These are phyloP conservation scores for Hedychridium roseum DNA, from an alignment of 2,888 invertebrate species.

Conservation along the genomic window DNA sequence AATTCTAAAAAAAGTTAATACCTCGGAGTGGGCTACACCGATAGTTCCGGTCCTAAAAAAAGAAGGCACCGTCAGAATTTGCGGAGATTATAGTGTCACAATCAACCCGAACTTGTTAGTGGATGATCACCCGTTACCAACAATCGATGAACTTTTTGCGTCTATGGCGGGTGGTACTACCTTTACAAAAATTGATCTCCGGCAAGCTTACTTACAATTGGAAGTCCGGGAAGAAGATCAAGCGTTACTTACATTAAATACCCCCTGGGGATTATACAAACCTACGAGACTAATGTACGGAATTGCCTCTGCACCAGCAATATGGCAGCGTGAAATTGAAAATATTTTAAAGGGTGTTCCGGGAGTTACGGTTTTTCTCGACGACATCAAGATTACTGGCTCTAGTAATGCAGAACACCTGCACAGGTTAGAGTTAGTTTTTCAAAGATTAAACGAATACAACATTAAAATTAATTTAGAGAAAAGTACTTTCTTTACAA, in stretches of 20 bases:
- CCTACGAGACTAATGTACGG: neutral
- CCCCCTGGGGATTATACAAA: neutral
- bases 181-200: neutral
- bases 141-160: neutral
- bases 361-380: neutral
- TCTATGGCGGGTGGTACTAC: neutral
- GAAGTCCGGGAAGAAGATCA: neutral
- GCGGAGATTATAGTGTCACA: neutral
- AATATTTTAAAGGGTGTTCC: neutral
- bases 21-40: constrained; percentile 1
- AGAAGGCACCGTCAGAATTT: neutral
- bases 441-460: neutral
- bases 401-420: neutral
- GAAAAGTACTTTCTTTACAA: neutral
- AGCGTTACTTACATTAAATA: neutral
- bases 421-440: neutral
- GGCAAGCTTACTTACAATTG: neutral
- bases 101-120: neutral
- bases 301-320: neutral
- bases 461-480: neutral
- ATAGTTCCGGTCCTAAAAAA: neutral
- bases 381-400: neutral
- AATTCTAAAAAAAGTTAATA: neutral
- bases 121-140: neutral
- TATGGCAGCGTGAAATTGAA: neutral